A percentile compares a stretch with the other conserved stretches of the same genome.
Conservation (phyloP, 2,113 vertebrate genomes). For the Progne subis region DNA sequence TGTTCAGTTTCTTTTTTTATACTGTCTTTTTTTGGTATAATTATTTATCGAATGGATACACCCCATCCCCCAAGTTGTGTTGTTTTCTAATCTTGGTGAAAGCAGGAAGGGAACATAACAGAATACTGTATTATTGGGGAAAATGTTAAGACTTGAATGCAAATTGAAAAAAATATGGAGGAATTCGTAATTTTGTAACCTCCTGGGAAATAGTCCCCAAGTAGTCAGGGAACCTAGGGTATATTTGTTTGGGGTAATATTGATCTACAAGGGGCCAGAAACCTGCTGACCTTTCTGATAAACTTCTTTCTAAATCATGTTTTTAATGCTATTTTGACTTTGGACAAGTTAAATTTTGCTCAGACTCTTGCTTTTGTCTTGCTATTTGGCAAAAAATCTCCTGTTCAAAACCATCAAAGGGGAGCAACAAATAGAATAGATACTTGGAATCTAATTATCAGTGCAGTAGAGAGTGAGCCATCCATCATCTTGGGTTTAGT, state of each 20-base stretch:
- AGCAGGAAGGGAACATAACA: not conserved
- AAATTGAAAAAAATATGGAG: not conserved
- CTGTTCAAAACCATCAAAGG: not conserved
- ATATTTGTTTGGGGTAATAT: not conserved
- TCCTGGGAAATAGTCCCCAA: not conserved
- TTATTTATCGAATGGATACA: not conserved
- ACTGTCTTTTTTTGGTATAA: not conserved
- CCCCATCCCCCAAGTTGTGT: not conserved
- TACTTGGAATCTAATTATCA: not conserved
- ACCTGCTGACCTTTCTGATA: not conserved
- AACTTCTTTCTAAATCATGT: not conserved
- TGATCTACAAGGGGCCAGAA: not conserved
- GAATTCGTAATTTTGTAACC: not conserved
- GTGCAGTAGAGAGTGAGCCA: not conserved
- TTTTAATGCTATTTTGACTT: not conserved
- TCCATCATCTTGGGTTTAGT: not conserved
- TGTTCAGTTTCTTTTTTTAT: not conserved
- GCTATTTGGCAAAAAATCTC: not conserved
- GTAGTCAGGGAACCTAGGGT: not conserved
- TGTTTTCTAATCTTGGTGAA: not conserved
- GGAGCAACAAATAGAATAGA: not conserved
- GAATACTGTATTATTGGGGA: not conserved
- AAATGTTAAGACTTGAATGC: not conserved
- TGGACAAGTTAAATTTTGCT: not conserved
- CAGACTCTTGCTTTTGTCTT: not conserved